Evolutionary conservation across 2,888 invertebrate genomes (phyloP).

Genomic region (Andrena haemorrhoa): DNA sequence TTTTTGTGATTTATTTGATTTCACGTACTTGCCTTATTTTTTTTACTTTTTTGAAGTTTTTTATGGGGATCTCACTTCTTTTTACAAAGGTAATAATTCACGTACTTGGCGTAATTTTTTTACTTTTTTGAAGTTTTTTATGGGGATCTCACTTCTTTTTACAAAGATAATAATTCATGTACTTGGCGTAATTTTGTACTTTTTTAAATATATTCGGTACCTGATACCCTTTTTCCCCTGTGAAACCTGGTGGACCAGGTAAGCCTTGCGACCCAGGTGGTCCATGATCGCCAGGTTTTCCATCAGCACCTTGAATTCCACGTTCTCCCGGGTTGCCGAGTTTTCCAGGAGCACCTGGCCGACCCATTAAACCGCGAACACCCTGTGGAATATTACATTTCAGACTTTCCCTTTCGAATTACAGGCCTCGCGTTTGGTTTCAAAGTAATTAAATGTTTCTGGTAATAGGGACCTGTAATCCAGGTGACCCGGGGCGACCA

Average conservation of each 20-base stretch:
- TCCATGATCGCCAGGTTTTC: slow-evolving; percentile 94
- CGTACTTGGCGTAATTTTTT: no score
- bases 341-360: slow-evolving; percentile 90
- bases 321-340: slow-evolving; percentile 90
- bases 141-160: no score
- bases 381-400: slow-evolving; percentile 84
- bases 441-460: slow-evolving; percentile 12
- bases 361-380: slow-evolving; percentile 88
- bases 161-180: no score
- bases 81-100: no score
- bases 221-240: slow-evolving; percentile 91
- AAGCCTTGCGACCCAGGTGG: slow-evolving; percentile 92
- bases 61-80: no score
- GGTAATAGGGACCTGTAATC: slow-evolving; percentile 82
- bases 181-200: no score
- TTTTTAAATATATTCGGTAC: slow-evolving; percentile 85
- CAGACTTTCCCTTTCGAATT: neutral
- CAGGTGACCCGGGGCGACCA: slow-evolving; percentile 87
- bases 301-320: slow-evolving; percentile 93
- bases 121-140: no score
- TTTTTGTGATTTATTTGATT: no score
- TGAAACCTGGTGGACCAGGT: slow-evolving; percentile 91
- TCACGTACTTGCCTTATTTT: no score
- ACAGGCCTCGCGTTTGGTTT: neutral
- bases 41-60: no score